Evolutionary conservation across 37 sponge, comb jelly and placozoan genomes (phyloP).

Genomic region (Ephydatia muelleri): DNA sequence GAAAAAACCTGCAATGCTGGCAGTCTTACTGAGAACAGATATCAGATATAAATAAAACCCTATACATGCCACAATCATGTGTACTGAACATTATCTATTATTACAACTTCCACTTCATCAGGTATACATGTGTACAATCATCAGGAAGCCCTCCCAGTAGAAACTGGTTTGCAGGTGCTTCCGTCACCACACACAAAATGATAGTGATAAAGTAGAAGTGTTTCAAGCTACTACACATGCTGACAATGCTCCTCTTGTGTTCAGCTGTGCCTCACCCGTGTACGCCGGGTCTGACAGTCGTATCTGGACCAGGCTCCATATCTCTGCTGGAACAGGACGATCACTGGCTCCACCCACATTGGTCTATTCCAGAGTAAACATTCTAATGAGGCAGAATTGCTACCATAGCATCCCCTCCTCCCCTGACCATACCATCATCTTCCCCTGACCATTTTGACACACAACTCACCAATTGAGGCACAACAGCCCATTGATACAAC

Average conservation of each 20-base stretch:
- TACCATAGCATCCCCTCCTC: not conserved
- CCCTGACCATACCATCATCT: not conserved
- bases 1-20: conserved; percentile 22
- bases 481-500: conserved; percentile 72
- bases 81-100: not conserved
- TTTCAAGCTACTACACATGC: not conserved
- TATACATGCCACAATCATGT: not conserved
- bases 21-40: not conserved
- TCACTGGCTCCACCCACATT: conserved; percentile 78
- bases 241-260: not conserved
- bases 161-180: conserved; percentile 33
- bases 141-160: conserved; percentile 37
- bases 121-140: conserved; percentile 5
- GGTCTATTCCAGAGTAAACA: conserved; percentile 38
- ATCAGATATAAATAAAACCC: too few species aligned
- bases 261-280: conserved; percentile 7
- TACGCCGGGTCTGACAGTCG: conserved; percentile 38
- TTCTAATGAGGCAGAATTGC: not conserved
- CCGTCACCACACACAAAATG: conserved; percentile 40
- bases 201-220: not conserved
- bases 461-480: conserved; percentile 59
- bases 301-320: conserved; percentile 55
- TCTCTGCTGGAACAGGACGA: conserved; percentile 71
- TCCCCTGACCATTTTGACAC: not conserved
- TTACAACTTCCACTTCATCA: not conserved